Evolutionary conservation across 2,113 vertebrate species (phyloP), one percentile per base, ranked within the genome.

Genomic region (Mobula birostris): DNA sequence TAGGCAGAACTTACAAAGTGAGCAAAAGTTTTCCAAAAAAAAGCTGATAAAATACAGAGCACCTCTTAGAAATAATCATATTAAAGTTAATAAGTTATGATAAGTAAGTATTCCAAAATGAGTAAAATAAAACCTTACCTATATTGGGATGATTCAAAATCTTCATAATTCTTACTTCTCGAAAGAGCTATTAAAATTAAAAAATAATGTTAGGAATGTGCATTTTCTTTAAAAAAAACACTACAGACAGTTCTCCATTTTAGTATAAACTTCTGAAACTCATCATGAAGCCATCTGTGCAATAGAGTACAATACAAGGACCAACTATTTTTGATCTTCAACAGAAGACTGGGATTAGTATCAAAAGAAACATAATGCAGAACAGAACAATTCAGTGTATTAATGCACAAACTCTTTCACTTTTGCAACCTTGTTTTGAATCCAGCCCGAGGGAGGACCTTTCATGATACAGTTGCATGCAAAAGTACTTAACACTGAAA

Each of bases 101-200:
- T 74, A 11, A 48, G 48, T 21, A 21, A 3, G 58, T 11, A 66
- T 14, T 72, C 56, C 12, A 48, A 36, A 27, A 70, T 27, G 56
- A 40, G 27, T 70, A 8, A 29, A 77, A n/a, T 27, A 70, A 32
- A 94, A 80, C 94, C 97, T 96, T 97, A 99, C 98, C 98, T 97
- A 99, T 99, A 96, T 99, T 99, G 95, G 98, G 98, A 96, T 99
- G 98, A 97, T 98, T 99, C 96, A 99, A 94, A 95, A 99, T 97
- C 98, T 99, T 99, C 98, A 99, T 99, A 98, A 99, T 99, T 96
- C 98, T 97, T 96, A 99, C 98, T 98, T 99, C 98, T 96, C 98
- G 98, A 96, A 99, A 99, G 95, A 99, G 97, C 98, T 99, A 97
- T 96, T 94, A 96, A 97, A 96, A 96, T 95, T 48, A 95, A 95